phyloP scores from a whole-genome alignment of 2,113 vertebrate species.

The Sander lucioperca region DNA sequence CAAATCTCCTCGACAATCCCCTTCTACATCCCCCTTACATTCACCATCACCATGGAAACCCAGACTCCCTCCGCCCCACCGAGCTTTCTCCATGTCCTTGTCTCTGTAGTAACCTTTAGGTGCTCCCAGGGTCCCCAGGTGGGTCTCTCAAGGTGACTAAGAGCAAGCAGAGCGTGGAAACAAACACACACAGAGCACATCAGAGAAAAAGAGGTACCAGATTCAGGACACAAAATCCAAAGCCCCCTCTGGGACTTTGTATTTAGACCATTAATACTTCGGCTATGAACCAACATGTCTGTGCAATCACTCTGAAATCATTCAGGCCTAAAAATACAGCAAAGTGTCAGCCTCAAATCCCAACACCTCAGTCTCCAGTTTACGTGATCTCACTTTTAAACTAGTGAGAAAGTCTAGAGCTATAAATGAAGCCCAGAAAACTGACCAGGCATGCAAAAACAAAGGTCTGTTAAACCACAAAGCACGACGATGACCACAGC shows the following conservation, averaged over 20 bases:
- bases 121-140: constrained; percentile 10
- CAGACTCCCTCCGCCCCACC: not conserved
- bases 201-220: not conserved
- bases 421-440: not conserved
- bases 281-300: not conserved
- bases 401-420: not conserved
- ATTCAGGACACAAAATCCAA: not conserved
- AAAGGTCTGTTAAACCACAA: constrained; percentile 1
- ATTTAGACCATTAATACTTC: not conserved
- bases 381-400: constrained; percentile 20
- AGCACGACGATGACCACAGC: not conserved
- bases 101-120: constrained; percentile 44
- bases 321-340: constrained; percentile 11
- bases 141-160: constrained; percentile 1
- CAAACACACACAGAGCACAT: not conserved
- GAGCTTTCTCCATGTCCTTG: not conserved
- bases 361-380: not conserved
- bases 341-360: not conserved
- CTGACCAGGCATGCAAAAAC: not conserved
- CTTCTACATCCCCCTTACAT: constrained; percentile 7
- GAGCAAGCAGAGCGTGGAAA: constrained; percentile 4
- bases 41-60: constrained; percentile 48
- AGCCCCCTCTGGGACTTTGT: not conserved
- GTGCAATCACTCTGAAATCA: constrained; percentile 10
- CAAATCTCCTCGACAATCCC: constrained; percentile 22